A percentile compares a stretch with the other conserved stretches of the same genome.
Evolutionary conservation across 1,140 invertebrate genomes (phyloP).

Genomic region (Linepithema humile): DNA sequence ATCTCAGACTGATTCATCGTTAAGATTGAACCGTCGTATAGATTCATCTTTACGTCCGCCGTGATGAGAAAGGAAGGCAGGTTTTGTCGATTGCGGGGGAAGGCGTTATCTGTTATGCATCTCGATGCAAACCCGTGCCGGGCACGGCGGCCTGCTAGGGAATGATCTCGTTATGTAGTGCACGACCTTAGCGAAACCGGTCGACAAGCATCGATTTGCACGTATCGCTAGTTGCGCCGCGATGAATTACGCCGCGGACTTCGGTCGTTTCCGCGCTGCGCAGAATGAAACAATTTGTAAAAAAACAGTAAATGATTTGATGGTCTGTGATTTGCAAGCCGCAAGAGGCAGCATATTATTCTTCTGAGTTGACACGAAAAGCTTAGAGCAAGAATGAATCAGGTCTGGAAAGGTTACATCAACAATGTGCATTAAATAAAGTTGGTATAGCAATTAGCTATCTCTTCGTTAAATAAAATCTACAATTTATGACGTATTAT

Average conservation of each 20-base stretch:
- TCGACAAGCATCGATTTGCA: conserved; percentile 71
- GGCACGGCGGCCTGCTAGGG: conserved; percentile 42
- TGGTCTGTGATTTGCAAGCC: too few relatives aligned
- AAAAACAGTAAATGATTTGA: neutral
- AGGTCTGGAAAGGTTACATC: too few relatives aligned
- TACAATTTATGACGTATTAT: neutral
- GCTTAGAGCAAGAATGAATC: neutral
- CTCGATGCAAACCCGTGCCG: conserved; percentile 54
- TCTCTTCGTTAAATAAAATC: neutral
- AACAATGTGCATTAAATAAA: neutral
- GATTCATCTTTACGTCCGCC: neutral
- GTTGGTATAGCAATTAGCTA: neutral
- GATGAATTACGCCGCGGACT: conserved; percentile 52
- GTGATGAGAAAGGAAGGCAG: neutral
- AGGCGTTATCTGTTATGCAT: conserved; percentile 54
- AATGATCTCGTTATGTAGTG: conserved; percentile 66
- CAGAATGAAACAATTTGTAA: neutral
- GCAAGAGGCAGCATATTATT: too few relatives aligned
- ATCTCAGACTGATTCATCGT: neutral
- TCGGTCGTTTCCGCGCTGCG: conserved; percentile 26
- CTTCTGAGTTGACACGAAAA: neutral
- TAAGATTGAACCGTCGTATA: neutral
- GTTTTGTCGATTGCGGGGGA: conserved; percentile 36
- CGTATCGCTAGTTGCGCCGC: conserved; percentile 43
- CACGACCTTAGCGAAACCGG: conserved; percentile 75